Base-by-base conservation (phyloP, 2,113 vertebrate genomes). In the Nothoprocta pentlandii region DNA sequence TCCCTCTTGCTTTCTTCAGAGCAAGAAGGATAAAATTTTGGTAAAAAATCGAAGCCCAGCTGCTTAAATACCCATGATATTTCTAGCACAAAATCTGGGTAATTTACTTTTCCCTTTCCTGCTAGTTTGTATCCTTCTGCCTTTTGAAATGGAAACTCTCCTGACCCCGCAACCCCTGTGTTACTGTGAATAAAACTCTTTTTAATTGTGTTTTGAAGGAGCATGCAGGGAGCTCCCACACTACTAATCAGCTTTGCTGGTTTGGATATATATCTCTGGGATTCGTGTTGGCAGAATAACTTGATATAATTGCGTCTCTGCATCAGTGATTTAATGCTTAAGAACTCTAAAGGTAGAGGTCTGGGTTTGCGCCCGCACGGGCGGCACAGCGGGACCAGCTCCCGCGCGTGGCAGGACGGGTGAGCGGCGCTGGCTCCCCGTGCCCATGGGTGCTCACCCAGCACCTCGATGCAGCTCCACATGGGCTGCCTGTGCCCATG, bases 111-210 rank as follows among this genome's bases (percentile, higher is more conserved):
- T 46, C 59, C 76, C 86, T 69, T 3, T 95, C 89, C 71, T 92
- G 73, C 88, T 96, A 90, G 86, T 94, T 94, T 85, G 63, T 80
- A 94, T 96, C 96, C 87, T 93, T 83, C 93, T 92, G 80, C 86
- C 96, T 96, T 98, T 97, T 97, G 97, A 97, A 97, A 97, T 95
- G 92, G 97, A 97, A 96, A 97, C 96, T 94, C 87, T 95, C 74
- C 87, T 97, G 96, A 97, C 96, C 97, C 94, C 82, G 19, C 96
- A 97, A 97, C 97, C 93, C 95, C 94, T 85, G 79, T 90, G 97
- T 95, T 95, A 96, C 95, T 94, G 80, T 64, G 86, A 96, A 96
- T 94, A 93, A 95, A 94, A 96, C 92, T 97, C 96, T 94, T 97
- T 96, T 95, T 98, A 97, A 98, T 97, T 97, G 95, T 96, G 87